These are phyloP conservation scores for Cheilosia impressa DNA, from an alignment of 2,888 invertebrate genomes.

Conservation along the genomic window DNA sequence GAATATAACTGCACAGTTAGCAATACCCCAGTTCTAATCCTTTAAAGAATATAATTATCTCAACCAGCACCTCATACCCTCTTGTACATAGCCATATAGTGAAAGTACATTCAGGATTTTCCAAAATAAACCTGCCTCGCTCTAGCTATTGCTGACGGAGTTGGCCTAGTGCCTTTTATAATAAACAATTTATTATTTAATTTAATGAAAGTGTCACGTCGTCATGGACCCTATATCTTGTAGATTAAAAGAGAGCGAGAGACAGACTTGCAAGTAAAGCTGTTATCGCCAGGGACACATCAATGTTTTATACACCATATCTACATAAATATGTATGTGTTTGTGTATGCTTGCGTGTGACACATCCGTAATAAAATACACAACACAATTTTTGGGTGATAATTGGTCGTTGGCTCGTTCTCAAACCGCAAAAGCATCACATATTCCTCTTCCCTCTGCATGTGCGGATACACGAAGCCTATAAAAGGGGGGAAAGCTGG, in stretches of 20 bases:
- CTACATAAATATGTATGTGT: conserved; percentile 24
- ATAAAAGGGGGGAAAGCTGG: conserved; percentile 3
- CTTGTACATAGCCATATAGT: not conserved
- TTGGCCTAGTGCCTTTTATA: conserved; percentile 19
- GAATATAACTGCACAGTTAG: conserved; percentile 18
- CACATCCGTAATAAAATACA: conserved; percentile 64
- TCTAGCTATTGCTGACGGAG: not conserved
- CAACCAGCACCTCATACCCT: not conserved
- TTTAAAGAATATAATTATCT: conserved; percentile 50
- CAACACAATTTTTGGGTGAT: conserved; percentile 64
- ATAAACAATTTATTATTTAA: conserved; percentile 69
- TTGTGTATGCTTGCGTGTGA: conserved; percentile 43
- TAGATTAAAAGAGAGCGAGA: conserved; percentile 15
- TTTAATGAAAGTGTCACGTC: conserved; percentile 64
- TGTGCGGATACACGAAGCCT: not conserved
- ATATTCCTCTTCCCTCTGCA: not conserved
- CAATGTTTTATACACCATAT: conserved; percentile 47
- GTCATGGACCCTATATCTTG: conserved; percentile 57
- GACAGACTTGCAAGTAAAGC: conserved; percentile 52
- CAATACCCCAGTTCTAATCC: conserved; percentile 33
- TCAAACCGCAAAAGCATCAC: conserved; percentile 28
- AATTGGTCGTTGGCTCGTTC: conserved; percentile 55
- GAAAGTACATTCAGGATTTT: conserved; percentile 4
- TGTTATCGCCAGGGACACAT: conserved; percentile 59
- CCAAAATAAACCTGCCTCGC: conserved; percentile 23